Base-by-base conservation (phyloP, 2,888 invertebrate genomes). In the Syritta pipiens region DNA sequence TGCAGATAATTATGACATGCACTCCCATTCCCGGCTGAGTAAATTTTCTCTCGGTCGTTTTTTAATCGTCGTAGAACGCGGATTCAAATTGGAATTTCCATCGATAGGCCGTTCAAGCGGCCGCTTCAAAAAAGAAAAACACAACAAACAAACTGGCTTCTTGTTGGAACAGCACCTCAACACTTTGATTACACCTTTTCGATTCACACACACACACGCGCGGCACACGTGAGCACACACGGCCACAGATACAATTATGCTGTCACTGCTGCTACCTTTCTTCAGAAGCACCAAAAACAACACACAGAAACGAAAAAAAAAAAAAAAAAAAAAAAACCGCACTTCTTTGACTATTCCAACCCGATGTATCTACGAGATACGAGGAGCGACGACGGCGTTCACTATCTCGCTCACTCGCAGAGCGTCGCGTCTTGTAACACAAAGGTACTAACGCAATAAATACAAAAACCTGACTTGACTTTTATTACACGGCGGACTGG, bases 391-490 rank as follows among this genome's bases (percentile, higher is more conserved):
- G 10, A 44, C 22, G 55, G 32, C 32, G 51, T 48, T 28, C 59
- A 72, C 72, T 77, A 72, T 65, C 77, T 72, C 77, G 3, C 60
- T 77, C 35, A 22, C 42, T 51, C 68, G 35, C 53, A 40, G 46
- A 35, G 9, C 37, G 57, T 63, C 42, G 44, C 59, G 65, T 77
- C 71, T 63, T 63, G 71, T 76, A 65, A 76, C 63, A 71, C 71
- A 71, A 60, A 72, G 65, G 72, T 72, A 62, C 24, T 65, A 75
- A 67, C 67, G 67, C 59, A 77, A 76, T 49, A 57, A 55, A 75
- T 49, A 71, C 53, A 67, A 76, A 76, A 77, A 77, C 77, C 77
- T 77, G 77, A 77, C 77, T 77, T 72, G 77, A 65, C 77, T 72
- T 72, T 77, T 77, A 72, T 72, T 77, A 76, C 71, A 71, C 42